These are phyloP conservation scores for Arctopsyche grandis DNA, from an alignment of 1,140 invertebrate species.

Conservation along the genomic window DNA sequence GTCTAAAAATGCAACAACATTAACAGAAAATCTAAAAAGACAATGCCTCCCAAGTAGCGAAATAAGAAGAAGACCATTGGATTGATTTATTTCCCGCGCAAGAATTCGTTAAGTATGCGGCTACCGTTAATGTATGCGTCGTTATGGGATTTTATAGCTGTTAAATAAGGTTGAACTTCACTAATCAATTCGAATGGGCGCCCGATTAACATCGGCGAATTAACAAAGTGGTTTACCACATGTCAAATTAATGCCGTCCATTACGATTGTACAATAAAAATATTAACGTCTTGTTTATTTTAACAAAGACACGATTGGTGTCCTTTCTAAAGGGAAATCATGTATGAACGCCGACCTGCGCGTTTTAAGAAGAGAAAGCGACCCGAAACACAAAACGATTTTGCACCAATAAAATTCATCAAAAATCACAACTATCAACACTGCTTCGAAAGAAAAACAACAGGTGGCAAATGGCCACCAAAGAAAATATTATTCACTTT, in stretches of 20 bases:
- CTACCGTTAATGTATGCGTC: conserved; percentile 27
- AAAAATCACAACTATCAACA: too few relatives aligned
- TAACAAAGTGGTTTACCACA: conserved; percentile 32
- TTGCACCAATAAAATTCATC: too few relatives aligned
- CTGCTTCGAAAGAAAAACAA: neutral
- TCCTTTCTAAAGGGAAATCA: conserved; percentile 32
- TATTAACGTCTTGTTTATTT: conserved; percentile 5
- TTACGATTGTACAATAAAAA: conserved; percentile 26
- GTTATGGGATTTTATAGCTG: conserved; percentile 15
- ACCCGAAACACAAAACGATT: neutral
- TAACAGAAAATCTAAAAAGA: too few relatives aligned
- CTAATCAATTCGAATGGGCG: neutral
- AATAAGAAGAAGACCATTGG: neutral
- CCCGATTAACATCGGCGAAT: conserved; percentile 8
- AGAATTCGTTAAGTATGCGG: conserved; percentile 19
- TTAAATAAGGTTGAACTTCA: conserved; percentile 13
- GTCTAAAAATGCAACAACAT: too few relatives aligned
- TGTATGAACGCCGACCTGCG: conserved; percentile 3
- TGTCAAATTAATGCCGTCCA: conserved; percentile 40
- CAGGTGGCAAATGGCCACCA: neutral
- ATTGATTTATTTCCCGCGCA: conserved; percentile 3
- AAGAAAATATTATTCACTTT: neutral
- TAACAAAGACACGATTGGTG: conserved; percentile 24
- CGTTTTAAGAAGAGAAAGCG: conserved; percentile 10
- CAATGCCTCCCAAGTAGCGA: too few relatives aligned